Evolutionary conservation across 2,113 vertebrate genomes (phyloP).

Genomic region (Scytalopus superciliaris): DNA sequence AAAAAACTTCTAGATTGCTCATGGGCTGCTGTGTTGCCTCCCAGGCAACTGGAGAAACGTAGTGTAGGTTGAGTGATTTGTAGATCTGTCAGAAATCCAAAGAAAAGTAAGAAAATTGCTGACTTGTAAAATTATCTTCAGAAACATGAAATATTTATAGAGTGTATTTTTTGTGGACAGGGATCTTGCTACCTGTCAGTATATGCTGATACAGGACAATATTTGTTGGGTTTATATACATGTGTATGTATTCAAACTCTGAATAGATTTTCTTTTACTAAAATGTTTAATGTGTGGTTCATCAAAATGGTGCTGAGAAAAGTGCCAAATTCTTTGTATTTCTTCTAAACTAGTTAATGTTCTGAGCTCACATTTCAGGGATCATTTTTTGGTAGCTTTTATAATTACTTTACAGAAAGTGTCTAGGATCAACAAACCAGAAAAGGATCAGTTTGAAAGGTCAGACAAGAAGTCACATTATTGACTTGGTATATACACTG

Average conservation of each 20-base stretch:
- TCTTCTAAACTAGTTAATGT: neutral
- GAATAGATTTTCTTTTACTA: neutral
- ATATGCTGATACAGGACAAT: neutral
- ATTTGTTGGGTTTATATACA: neutral
- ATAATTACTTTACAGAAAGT: neutral
- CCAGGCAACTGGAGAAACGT: neutral
- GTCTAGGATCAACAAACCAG: neutral
- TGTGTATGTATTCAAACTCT: neutral
- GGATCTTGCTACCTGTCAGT: neutral
- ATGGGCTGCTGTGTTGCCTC: neutral
- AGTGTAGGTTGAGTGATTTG: neutral
- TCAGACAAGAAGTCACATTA: conserved; percentile 18
- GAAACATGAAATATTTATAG: neutral
- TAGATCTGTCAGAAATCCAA: neutral
- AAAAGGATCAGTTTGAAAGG: conserved; percentile 1
- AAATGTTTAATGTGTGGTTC: neutral
- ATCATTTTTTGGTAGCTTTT: neutral
- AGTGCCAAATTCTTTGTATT: neutral
- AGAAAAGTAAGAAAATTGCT: neutral
- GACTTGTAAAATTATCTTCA: neutral
- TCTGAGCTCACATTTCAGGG: neutral
- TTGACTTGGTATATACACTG: neutral
- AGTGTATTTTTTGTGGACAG: neutral
- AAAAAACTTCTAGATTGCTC: neutral
- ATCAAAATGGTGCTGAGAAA: neutral